phyloP scores from a whole-genome alignment of 1,140 invertebrate genomes.

The Brachionus asplanchnoidis region DNA sequence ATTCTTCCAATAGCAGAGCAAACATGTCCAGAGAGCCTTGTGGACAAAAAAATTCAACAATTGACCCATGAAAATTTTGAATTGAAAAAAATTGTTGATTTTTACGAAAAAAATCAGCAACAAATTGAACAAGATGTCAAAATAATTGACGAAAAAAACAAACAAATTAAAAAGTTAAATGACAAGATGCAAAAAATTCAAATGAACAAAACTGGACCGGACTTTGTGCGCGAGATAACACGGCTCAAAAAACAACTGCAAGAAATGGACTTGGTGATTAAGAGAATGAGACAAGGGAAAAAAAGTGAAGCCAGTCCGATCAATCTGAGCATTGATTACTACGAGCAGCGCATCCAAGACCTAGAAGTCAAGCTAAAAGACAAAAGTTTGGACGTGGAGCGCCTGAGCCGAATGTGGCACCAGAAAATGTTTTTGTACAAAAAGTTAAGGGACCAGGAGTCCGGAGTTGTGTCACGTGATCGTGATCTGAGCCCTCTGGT shows the following conservation, averaged over 20 bases:
- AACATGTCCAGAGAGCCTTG: not conserved
- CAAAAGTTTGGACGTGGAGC: not conserved
- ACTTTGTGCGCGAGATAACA: not conserved
- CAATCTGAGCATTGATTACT: conserved; percentile 25
- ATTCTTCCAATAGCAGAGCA: not conserved
- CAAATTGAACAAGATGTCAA: conserved; percentile 17
- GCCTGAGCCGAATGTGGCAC: conserved; percentile 1
- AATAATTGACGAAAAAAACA: conserved; percentile 13
- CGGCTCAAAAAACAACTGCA: conserved; percentile 13
- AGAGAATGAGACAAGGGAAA: not conserved
- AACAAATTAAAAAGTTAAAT: conserved; percentile 10
- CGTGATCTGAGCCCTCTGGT: not conserved
- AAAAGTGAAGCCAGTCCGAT: not conserved
- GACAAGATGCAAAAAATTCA: not conserved
- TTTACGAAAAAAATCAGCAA: conserved; percentile 25
- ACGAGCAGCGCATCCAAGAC: not conserved
- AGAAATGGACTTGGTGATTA: not conserved
- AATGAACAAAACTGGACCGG: not conserved
- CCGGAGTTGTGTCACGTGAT: not conserved
- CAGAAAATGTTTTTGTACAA: conserved; percentile 9
- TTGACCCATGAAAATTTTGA: not conserved
- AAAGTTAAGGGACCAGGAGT: not conserved
- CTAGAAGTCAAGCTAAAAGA: not conserved
- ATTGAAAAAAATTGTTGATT: not conserved
- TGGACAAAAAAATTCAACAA: not conserved